A percentile compares a stretch with the other conserved stretches of the same genome.
phyloP scores from a whole-genome alignment of 2,888 invertebrate genomes.

The Carpatolechia fugitivella region DNA sequence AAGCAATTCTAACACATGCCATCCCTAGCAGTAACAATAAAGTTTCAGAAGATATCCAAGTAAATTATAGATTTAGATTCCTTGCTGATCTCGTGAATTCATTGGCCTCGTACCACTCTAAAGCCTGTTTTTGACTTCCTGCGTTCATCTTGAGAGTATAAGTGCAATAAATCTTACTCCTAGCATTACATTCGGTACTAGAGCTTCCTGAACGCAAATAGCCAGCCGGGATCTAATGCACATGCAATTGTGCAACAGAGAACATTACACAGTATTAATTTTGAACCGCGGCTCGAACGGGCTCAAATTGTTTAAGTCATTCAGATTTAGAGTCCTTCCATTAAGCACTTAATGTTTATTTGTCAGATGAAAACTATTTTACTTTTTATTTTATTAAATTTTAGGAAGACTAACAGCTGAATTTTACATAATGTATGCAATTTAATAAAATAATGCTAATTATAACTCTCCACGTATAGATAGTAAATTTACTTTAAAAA shows the following conservation, averaged over 20 bases:
- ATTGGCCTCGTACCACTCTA: constrained; percentile 29
- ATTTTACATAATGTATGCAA: too few species aligned
- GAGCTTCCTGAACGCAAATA: constrained; percentile 61
- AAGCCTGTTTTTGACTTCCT: constrained; percentile 19
- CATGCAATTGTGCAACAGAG: constrained; percentile 46
- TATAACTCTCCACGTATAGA: too few species aligned
- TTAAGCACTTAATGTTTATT: too few species aligned
- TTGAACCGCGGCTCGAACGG: constrained; percentile 12
- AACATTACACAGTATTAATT: constrained; percentile 24
- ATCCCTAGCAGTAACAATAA: background rate
- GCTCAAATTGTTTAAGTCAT: constrained; percentile 6
- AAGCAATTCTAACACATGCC: background rate
- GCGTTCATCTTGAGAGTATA: constrained; percentile 29
- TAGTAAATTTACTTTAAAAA: too few species aligned
- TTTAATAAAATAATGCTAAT: too few species aligned
- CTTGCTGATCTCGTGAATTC: constrained; percentile 23
- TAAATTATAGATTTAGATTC: background rate
- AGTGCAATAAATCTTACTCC: constrained; percentile 33
- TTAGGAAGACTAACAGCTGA: too few species aligned
- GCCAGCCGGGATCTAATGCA: constrained; percentile 43
- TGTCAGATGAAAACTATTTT: too few species aligned
- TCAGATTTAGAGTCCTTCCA: too few species aligned
- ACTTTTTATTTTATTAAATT: too few species aligned
- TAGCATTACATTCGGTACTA: constrained; percentile 34
- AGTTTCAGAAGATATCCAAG: background rate